Evolutionary conservation across 1,140 invertebrate species (phyloP).

Genomic region (Parasteatoda tepidariorum): DNA sequence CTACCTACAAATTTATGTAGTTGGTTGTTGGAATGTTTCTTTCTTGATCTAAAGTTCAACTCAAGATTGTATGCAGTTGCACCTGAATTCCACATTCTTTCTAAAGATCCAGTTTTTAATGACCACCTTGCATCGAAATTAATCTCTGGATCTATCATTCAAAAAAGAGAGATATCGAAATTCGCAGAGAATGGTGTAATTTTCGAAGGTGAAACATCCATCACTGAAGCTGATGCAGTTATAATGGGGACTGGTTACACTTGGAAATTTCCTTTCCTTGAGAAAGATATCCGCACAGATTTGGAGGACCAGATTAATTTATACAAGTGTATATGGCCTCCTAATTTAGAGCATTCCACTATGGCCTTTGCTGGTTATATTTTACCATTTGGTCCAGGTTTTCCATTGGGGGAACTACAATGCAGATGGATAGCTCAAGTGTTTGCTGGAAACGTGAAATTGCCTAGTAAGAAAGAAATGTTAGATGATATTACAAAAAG

Average conservation of each 20-base stretch:
- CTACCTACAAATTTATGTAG: not conserved
- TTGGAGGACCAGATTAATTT: conserved; percentile 67
- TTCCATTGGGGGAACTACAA: conserved; percentile 71
- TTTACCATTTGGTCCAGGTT: conserved; percentile 71
- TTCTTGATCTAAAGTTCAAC: not conserved
- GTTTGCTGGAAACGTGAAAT: conserved; percentile 48
- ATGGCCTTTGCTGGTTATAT: conserved; percentile 72
- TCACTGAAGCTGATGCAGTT: too few relatives aligned
- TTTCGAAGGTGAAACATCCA: conserved; percentile 65
- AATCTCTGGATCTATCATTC: conserved; percentile 68
- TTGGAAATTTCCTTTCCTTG: too few relatives aligned
- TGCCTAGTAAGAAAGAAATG: conserved; percentile 61
- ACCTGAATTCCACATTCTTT: not conserved
- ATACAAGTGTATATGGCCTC: conserved; percentile 70
- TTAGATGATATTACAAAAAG: conserved; percentile 55
- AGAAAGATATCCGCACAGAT: conserved; percentile 68
- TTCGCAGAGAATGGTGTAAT: conserved; percentile 67
- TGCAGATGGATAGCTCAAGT: conserved; percentile 60
- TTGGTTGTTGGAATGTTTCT: not conserved
- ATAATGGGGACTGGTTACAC: conserved; percentile 69
- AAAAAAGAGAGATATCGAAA: conserved; percentile 67
- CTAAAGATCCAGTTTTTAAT: conserved; percentile 70
- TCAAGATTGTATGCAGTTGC: not conserved
- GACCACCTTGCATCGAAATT: conserved; percentile 71
- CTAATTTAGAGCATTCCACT: conserved; percentile 64